Evolutionary conservation across 2,888 invertebrate genomes (phyloP), one percentile per base, ranked within the genome.

Genomic region (Caenorhabditis sp.): DNA sequence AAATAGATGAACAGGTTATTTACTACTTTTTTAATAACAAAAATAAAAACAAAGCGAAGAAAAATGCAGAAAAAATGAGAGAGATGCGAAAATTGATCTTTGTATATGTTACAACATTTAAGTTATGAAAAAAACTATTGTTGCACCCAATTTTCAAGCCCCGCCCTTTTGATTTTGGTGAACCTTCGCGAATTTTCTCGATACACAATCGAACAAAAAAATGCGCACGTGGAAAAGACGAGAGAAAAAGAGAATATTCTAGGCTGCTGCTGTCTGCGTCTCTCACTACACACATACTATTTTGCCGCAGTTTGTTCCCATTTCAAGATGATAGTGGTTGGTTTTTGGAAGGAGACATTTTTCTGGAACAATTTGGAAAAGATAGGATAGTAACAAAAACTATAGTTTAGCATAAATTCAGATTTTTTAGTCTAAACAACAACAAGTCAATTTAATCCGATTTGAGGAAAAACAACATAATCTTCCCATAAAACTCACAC

Each of bases 21-120:
- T 31, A 31, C 10, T 31, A 6, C 59, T 54, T 59, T 50, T 24
- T 36, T 49, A 17, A 1, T 26, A 27, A 58, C 37, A 57, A 31
- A 61, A 37, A 50, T 36, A 24, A 57, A 19, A 37, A 55, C 50
- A 31, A 50, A 31, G 36, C 12, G 49, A 66, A 50, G 26, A 50
- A 43, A 60, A 60, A 60, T 55, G 31, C 31, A 31, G 31, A 31
- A 31, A 4, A n/a, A 19, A 19, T 4, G 17, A 49, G 19, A 49
- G 19, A 49, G n/a, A 49, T n/a, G 14, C 17, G 49, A 49, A 37
- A 49, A 49, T n/a, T 49, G 49, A 49, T 49, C 49, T 19, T 49
- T 49, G 19, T 49, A 49, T n/a, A 37, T 14, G 37, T 14, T 6
- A n/a, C n/a, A n/a, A n/a, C n/a, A n/a, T n/a, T n/a, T n/a, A n/a